Conservation (phyloP, 2,888 invertebrate species). For the Machimus atricapillus region DNA sequence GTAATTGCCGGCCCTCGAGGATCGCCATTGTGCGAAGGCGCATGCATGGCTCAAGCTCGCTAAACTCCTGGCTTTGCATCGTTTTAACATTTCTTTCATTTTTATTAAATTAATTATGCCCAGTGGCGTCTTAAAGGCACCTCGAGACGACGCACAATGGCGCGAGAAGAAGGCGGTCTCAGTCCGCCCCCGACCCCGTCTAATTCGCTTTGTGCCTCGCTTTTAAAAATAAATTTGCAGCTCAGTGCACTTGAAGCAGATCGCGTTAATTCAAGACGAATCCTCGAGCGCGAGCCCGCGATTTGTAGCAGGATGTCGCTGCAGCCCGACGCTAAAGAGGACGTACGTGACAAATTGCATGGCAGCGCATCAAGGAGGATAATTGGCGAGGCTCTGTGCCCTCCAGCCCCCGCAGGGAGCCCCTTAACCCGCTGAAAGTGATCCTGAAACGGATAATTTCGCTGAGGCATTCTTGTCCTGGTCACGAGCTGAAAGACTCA, state of each 20-base stretch:
- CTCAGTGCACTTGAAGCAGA: conserved; percentile 34
- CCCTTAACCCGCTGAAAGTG: conserved; percentile 30
- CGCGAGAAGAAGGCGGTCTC: not conserved
- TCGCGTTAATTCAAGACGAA: conserved; percentile 28
- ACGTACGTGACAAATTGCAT: conserved; percentile 63
- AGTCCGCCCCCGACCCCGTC: not conserved
- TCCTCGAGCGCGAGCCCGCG: not conserved
- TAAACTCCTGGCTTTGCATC: not conserved
- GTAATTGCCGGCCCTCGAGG: not conserved
- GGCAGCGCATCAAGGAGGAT: conserved; percentile 55
- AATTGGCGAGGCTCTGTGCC: conserved; percentile 45
- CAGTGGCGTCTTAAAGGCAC: not conserved
- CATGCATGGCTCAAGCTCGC: not conserved
- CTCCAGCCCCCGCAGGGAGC: not conserved
- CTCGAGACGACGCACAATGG: not conserved
- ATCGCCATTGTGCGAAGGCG: not conserved
- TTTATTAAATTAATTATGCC: conserved; percentile 34
- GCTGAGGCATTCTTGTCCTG: not conserved
- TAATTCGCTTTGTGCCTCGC: conserved; percentile 17
- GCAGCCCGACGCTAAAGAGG: conserved; percentile 50
- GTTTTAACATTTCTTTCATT: conserved; percentile 10
- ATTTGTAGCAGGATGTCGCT: conserved; percentile 19
- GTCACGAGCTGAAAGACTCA: conserved; percentile 18
- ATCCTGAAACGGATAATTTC: conserved; percentile 27
- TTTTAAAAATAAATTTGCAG: conserved; percentile 37